A percentile compares a stretch with the other conserved stretches of the same genome.
Conservation (phyloP, 1,140 invertebrate species). For the Stegodyphus mimosarum region DNA sequence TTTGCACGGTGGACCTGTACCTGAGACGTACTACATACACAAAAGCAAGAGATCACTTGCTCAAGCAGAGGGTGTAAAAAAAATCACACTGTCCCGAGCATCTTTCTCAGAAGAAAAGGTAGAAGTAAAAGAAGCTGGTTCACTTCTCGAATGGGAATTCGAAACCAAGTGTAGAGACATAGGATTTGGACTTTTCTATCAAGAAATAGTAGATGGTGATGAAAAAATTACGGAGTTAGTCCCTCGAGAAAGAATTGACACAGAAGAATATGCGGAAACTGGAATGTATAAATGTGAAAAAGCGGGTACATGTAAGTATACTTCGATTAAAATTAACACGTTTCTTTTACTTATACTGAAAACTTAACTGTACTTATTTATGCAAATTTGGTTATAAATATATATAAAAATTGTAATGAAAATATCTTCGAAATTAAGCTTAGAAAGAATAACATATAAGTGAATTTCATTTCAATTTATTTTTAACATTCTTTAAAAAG, state of each 20-base stretch:
- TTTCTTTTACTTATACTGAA: not conserved
- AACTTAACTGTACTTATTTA: not conserved
- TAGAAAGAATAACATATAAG: not conserved
- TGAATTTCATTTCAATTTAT: not conserved
- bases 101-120: conserved; percentile 8
- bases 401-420: not conserved
- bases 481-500: not conserved
- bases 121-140: conserved; percentile 21
- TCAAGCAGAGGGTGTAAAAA: not conserved
- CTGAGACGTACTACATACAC: not conserved
- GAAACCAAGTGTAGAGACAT: conserved; percentile 39
- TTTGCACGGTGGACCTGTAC: not conserved
- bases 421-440: not conserved
- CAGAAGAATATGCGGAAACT: conserved; percentile 29
- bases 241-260: conserved; percentile 14
- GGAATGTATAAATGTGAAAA: conserved; percentile 36
- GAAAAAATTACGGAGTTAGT: conserved; percentile 23
- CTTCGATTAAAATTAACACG: not conserved
- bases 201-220: conserved; percentile 16
- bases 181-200: conserved; percentile 24
- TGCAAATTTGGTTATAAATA: not conserved
- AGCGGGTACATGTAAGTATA: conserved; percentile 36
- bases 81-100: conserved; percentile 2
- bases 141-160: conserved; percentile 46
- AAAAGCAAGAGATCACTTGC: conserved; percentile 3